Evolutionary conservation across 1,140 invertebrate species (phyloP).

Genomic region (Hesperophylax magnus): DNA sequence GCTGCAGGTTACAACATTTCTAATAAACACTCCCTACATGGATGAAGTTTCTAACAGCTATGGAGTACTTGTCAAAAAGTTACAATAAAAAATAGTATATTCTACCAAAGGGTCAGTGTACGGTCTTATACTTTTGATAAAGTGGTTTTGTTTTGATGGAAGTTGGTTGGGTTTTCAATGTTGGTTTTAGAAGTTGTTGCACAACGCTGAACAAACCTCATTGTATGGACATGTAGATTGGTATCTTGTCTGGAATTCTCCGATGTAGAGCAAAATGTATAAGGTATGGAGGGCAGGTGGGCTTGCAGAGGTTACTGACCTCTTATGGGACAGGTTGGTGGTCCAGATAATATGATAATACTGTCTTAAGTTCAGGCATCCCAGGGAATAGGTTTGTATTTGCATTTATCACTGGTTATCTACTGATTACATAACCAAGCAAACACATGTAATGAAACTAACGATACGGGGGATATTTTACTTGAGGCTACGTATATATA

Average conservation of each 20-base stretch:
- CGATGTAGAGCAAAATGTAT: slow-evolving; percentile 2
- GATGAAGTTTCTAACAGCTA: no score
- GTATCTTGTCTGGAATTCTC: slow-evolving; percentile 2
- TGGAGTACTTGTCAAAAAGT: no score
- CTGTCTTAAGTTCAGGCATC: no score
- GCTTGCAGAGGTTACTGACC: background rate
- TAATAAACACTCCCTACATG: background rate
- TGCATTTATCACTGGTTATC: no score
- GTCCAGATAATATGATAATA: no score
- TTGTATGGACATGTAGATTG: slow-evolving; percentile 1
- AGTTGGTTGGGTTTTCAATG: background rate
- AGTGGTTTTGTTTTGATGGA: background rate
- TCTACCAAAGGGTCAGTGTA: background rate
- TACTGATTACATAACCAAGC: no score
- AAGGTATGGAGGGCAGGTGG: slow-evolving; percentile 1
- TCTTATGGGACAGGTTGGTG: background rate
- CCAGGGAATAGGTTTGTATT: no score
- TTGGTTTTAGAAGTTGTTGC: background rate
- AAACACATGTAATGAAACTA: no score
- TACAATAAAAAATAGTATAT: no score
- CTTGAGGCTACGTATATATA: no score
- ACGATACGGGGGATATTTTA: no score
- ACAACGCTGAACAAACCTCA: background rate
- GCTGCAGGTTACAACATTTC: background rate
- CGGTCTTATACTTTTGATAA: background rate